Conservation (phyloP, 2,797 vertebrate species). For the Hydrocynus forskahlii region DNA sequence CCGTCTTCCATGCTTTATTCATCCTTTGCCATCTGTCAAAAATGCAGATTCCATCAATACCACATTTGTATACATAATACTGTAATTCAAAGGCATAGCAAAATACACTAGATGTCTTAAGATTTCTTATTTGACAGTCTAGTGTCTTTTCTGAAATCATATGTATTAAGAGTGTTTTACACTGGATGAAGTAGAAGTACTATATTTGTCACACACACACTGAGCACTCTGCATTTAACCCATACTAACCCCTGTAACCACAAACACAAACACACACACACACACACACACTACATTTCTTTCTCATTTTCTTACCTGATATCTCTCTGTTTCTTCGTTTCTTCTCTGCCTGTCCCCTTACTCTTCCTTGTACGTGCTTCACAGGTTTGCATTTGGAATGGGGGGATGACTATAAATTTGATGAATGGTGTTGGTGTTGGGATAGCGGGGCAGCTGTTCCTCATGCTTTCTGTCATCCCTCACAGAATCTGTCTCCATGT, state of each 20-base stretch:
- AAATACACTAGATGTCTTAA: too few relatives aligned
- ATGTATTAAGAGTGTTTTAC: too few relatives aligned
- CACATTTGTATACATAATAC: not conserved
- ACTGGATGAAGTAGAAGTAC: too few relatives aligned
- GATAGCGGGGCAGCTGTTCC: constrained; percentile 76
- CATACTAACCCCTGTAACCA: too few relatives aligned
- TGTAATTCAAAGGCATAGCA: too few relatives aligned
- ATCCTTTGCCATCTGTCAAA: constrained; percentile 1
- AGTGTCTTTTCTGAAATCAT: too few relatives aligned
- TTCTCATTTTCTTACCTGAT: constrained; percentile 43
- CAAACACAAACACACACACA: too few relatives aligned
- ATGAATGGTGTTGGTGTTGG: constrained; percentile 73
- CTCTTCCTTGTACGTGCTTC: constrained; percentile 53
- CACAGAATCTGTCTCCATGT: constrained; percentile 64
- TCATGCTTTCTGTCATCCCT: constrained; percentile 75
- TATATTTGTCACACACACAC: too few relatives aligned
- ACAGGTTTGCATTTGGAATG: constrained; percentile 69
- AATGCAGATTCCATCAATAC: not conserved
- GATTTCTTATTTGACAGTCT: too few relatives aligned
- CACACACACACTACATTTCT: not conserved
- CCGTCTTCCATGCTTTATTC: constrained; percentile 18
- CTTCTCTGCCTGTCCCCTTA: constrained; percentile 53
- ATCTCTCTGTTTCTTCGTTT: constrained; percentile 33
- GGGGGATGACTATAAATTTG: constrained; percentile 76
- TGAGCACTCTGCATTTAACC: too few relatives aligned